A percentile compares a stretch with the other conserved stretches of the same genome.
Evolutionary conservation across 1,140 invertebrate genomes (phyloP).

Genomic region (Papilio aristodemus): DNA sequence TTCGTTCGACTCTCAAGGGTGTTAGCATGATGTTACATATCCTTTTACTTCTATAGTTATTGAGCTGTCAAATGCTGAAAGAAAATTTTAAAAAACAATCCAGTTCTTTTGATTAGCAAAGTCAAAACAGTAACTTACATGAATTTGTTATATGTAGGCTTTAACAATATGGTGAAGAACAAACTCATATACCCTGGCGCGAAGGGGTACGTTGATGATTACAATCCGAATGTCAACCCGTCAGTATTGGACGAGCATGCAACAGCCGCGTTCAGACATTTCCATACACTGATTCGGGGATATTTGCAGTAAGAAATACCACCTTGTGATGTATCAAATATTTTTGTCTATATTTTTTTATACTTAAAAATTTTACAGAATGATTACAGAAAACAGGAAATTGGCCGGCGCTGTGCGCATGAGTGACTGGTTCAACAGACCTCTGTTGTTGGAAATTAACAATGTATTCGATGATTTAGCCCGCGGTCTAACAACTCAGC

Average conservation of each 20-base stretch:
- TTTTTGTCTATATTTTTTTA: constrained; percentile 3
- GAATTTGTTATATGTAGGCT: constrained; percentile 73
- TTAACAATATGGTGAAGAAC: constrained; percentile 85
- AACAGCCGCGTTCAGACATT: constrained; percentile 92
- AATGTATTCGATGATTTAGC: constrained; percentile 87
- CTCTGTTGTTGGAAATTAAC: constrained; percentile 84
- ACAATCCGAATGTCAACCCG: constrained; percentile 89
- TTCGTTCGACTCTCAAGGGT: no score
- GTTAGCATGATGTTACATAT: no score
- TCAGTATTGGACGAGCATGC: constrained; percentile 92
- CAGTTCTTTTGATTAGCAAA: no score
- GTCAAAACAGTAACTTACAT: no score
- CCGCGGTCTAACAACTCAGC: constrained; percentile 87
- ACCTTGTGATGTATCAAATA: not conserved
- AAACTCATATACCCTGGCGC: constrained; percentile 85
- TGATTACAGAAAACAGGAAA: constrained; percentile 83
- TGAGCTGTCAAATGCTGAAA: no score
- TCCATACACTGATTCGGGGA: constrained; percentile 91
- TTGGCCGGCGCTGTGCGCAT: constrained; percentile 83
- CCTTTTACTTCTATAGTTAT: no score
- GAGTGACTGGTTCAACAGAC: constrained; percentile 89
- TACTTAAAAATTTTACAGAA: constrained; percentile 71
- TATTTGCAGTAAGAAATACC: constrained; percentile 84
- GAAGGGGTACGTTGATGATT: constrained; percentile 89
- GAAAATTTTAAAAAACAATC: no score